Evolutionary conservation across 2,113 vertebrate genomes (phyloP), one percentile per base, ranked within the genome.

Genomic region (Brevimyrus niger): DNA sequence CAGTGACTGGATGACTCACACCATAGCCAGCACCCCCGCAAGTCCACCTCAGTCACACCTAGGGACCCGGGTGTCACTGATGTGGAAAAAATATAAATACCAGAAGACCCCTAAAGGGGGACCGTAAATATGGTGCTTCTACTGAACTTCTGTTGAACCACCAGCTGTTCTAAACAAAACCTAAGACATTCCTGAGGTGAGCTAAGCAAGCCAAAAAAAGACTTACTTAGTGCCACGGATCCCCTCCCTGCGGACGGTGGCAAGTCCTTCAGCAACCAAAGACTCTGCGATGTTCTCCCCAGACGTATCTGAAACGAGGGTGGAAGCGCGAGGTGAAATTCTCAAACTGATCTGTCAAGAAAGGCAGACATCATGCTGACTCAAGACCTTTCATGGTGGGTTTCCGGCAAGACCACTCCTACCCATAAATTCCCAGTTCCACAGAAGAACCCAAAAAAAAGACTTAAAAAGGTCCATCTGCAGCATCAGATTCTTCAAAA

Each of bases 261-360:
- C 98, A 19, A 99, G 93, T 0, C 98, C 98, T 88, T 99, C 98
- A 0, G 94, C 94, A 91, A 99, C 97, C 58, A 99, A 94, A 48
- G 97, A 96, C 88, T 99, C 98, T 0, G 98, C 97, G 1, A 99
- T 97, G 95, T 98, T 99, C 93, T 99, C 98, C 0, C 98, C 98
- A 0, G 92, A 94, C 4, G 96, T 97, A 94, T 99, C 98, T 99
- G 92, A 86, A 7, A 19, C 89, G 13, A 88, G 42, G 23, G 35
- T 2, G 15, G 11, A 65, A 35, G 15, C 1, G 11, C 15, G 13
- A 47, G 65, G 8, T 3, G 23, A 61, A 2, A 55, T 21, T 55
- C 53, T 5, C 19, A 73, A 73, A 73, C 27, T 31, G 65, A 31
- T n/a, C 11, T 11, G 1, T 47, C 9, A 19, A 48, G 23, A 46